These are phyloP conservation scores for Cephonodes hylas DNA, from an alignment of 2,888 invertebrate species.

Conservation along the genomic window DNA sequence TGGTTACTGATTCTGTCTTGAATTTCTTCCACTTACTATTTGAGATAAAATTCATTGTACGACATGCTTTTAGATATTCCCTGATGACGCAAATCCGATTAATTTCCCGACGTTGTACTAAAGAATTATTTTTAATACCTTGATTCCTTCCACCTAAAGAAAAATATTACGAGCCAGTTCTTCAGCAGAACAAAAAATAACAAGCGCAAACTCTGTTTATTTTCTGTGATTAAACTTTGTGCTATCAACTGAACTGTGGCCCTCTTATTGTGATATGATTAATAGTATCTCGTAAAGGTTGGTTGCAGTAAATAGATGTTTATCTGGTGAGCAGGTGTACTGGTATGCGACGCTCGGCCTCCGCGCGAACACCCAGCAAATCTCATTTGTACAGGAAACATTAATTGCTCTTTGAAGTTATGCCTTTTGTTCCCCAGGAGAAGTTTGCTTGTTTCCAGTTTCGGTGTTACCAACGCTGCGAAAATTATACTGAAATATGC, in stretches of 20 bases:
- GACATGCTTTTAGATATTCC: no score
- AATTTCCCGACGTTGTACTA: no score
- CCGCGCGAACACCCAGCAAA: constrained; percentile 19
- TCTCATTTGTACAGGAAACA: constrained; percentile 33
- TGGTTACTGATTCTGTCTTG: no score
- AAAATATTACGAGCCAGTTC: no score
- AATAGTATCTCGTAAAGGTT: background rate
- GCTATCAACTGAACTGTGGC: background rate
- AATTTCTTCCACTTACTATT: no score
- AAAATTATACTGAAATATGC: background rate
- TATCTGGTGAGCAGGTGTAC: constrained; percentile 1
- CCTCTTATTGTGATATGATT: background rate
- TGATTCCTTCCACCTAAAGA: no score
- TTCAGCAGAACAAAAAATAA: no score
- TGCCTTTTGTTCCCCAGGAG: constrained; percentile 31
- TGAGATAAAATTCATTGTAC: no score
- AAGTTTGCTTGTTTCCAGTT: constrained; percentile 27
- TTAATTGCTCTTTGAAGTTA: constrained; percentile 42
- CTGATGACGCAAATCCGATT: no score
- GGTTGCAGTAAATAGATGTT: background rate
- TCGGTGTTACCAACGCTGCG: constrained; percentile 7
- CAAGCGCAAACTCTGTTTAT: no score
- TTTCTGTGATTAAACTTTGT: no score
- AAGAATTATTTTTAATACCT: no score
- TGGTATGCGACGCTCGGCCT: background rate